Evolutionary conservation across 2,113 vertebrate species (phyloP).

Genomic region (Psittacus erithacus): DNA sequence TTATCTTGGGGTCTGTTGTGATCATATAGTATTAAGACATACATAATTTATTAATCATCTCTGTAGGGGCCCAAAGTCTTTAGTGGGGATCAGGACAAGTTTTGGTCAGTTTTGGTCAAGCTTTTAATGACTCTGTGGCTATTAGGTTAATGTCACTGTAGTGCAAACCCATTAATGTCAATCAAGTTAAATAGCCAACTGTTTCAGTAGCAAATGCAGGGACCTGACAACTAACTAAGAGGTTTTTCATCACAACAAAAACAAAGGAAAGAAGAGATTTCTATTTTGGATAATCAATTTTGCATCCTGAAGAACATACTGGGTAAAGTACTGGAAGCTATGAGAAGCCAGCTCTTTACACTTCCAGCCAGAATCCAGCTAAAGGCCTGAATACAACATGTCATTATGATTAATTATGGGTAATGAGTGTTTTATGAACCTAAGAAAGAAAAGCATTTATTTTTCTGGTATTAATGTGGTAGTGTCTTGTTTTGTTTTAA

Average conservation of each 20-base stretch:
- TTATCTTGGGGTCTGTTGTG: background rate
- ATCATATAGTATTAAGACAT: background rate
- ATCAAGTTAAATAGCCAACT: background rate
- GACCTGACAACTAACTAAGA: background rate
- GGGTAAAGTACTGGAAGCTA: conserved; percentile 62
- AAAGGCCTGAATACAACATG: conserved; percentile 71
- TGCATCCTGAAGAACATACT: conserved; percentile 52
- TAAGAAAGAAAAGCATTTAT: conserved; percentile 76
- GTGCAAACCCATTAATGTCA: background rate
- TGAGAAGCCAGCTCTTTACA: conserved; percentile 65
- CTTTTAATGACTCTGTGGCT: conserved; percentile 1
- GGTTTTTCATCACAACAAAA: conserved; percentile 43
- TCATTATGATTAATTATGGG: conserved; percentile 83
- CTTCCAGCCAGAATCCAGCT: conserved; percentile 64
- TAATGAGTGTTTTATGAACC: conserved; percentile 80
- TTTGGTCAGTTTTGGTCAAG: background rate
- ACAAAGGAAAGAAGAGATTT: conserved; percentile 39
- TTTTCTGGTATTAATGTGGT: conserved; percentile 68
- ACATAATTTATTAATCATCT: background rate
- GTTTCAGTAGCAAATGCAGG: conserved; percentile 1
- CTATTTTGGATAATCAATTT: conserved; percentile 61
- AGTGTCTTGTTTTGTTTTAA: conserved; percentile 72
- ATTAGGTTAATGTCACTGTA: background rate
- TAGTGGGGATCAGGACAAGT: background rate
- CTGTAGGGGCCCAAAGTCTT: background rate